phyloP scores from a whole-genome alignment of 2,113 vertebrate genomes.

The Promerops cafer region DNA sequence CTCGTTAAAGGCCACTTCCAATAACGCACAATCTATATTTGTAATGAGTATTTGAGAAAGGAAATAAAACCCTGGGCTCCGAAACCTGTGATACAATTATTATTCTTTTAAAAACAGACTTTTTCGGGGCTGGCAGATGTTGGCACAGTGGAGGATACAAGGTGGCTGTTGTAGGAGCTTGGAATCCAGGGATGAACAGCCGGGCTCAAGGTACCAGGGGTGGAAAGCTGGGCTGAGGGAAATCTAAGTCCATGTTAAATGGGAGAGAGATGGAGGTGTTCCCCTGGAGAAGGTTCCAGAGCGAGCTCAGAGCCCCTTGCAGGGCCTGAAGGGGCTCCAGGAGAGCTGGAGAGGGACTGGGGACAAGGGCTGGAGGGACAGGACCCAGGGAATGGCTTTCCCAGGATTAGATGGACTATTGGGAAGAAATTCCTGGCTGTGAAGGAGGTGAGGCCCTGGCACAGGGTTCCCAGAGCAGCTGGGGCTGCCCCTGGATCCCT shows the following conservation, averaged over 20 bases:
- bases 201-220: neutral
- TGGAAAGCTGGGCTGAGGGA: neutral
- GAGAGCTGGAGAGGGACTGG: neutral
- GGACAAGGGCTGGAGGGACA: neutral
- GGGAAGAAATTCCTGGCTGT: rapidly evolving
- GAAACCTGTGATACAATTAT: conserved; percentile 53
- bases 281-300: neutral
- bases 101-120: conserved; percentile 65
- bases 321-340: neutral
- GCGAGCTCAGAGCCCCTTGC: neutral
- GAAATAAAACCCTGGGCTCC: conserved; percentile 55
- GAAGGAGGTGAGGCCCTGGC: rapidly evolving
- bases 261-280: rapidly evolving
- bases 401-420: neutral
- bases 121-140: conserved; percentile 26
- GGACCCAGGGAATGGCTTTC: neutral
- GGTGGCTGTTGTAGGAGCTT: neutral
- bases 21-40: conserved; percentile 62
- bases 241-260: neutral
- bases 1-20: conserved; percentile 75
- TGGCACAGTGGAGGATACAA: conserved; percentile 14
- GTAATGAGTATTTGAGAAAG: conserved; percentile 73
- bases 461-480: neutral
- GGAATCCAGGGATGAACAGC: conserved; percentile 26
- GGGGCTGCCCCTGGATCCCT: neutral